Evolutionary conservation across 2,113 vertebrate genomes (phyloP).

Genomic region (Petroica traversi): DNA sequence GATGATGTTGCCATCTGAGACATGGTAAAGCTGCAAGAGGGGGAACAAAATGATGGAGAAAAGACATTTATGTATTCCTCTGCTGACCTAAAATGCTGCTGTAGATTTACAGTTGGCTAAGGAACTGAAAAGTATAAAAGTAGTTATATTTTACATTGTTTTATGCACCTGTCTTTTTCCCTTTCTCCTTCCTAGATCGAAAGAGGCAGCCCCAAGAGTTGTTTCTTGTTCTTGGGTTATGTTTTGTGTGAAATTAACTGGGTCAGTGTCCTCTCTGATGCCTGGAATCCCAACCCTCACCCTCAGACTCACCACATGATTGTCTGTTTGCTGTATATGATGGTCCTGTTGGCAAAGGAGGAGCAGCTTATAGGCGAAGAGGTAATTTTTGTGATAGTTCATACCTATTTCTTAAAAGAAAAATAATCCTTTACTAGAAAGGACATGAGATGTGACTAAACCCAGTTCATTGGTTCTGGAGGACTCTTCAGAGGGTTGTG

Average conservation of each 20-base stretch:
- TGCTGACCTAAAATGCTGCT: background rate
- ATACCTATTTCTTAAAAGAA: background rate
- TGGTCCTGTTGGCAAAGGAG: slow-evolving; percentile 92
- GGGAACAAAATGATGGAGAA: background rate
- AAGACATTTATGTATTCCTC: background rate
- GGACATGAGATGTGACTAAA: background rate
- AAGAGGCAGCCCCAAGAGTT: slow-evolving; percentile 95
- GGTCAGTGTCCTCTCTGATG: slow-evolving; percentile 90
- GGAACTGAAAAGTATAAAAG: background rate
- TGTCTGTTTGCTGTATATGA: slow-evolving; percentile 92
- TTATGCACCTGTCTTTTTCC: background rate
- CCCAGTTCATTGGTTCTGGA: background rate
- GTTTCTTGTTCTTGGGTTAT: slow-evolving; percentile 92
- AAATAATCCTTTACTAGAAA: background rate
- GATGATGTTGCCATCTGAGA: background rate
- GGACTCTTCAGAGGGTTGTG: background rate
- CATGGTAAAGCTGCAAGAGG: background rate
- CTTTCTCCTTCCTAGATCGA: slow-evolving; percentile 81
- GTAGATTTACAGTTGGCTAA: background rate
- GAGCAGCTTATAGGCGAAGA: slow-evolving; percentile 81
- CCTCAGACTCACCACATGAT: slow-evolving; percentile 81
- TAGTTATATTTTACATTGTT: background rate
- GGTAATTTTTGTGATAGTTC: slow-evolving; percentile 66
- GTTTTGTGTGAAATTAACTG: slow-evolving; percentile 94
- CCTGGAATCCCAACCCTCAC: slow-evolving; percentile 77